A percentile compares a stretch with the other conserved stretches of the same genome.
Evolutionary conservation across 1,140 invertebrate species (phyloP).

Genomic region (Holotrichia oblita): DNA sequence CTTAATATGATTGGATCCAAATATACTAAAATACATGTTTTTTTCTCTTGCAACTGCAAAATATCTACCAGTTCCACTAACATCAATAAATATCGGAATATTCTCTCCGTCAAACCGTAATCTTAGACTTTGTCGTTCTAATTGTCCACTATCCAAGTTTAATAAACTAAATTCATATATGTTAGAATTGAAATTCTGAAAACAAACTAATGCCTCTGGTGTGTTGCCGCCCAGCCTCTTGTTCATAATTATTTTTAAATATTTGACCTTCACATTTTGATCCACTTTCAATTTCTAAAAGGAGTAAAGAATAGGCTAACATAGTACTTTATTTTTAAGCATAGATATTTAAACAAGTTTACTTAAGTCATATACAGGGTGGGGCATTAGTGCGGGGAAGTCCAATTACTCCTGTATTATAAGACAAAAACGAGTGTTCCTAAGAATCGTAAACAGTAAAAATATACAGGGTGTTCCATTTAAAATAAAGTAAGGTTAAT

Average conservation of each 20-base stretch:
- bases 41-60: not conserved
- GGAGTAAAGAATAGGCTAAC: slow-evolving; percentile 40
- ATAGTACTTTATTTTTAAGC: too few relatives aligned
- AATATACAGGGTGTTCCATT: too few relatives aligned
- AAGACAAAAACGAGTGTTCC: too few relatives aligned
- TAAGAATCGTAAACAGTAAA: too few relatives aligned
- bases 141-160: slow-evolving; percentile 30
- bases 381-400: too few relatives aligned
- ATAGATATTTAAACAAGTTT: too few relatives aligned
- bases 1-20: slow-evolving; percentile 30
- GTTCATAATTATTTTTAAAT: slow-evolving; percentile 41
- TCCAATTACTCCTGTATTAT: too few relatives aligned
- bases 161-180: slow-evolving; percentile 36
- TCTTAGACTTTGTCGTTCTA: slow-evolving; percentile 2
- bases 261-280: slow-evolving; percentile 53
- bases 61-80: not conserved
- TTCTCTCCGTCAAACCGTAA: not conserved
- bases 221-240: not conserved
- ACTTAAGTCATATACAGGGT: too few relatives aligned
- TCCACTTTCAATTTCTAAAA: slow-evolving; percentile 48
- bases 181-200: not conserved
- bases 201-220: slow-evolving; percentile 28
- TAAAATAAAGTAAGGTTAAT: too few relatives aligned
- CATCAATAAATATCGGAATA: slow-evolving; percentile 17
- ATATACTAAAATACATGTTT: not conserved